These are phyloP conservation scores for Oncorhynchus nerka DNA, from an alignment of 2,113 vertebrate genomes.

Conservation along the genomic window DNA sequence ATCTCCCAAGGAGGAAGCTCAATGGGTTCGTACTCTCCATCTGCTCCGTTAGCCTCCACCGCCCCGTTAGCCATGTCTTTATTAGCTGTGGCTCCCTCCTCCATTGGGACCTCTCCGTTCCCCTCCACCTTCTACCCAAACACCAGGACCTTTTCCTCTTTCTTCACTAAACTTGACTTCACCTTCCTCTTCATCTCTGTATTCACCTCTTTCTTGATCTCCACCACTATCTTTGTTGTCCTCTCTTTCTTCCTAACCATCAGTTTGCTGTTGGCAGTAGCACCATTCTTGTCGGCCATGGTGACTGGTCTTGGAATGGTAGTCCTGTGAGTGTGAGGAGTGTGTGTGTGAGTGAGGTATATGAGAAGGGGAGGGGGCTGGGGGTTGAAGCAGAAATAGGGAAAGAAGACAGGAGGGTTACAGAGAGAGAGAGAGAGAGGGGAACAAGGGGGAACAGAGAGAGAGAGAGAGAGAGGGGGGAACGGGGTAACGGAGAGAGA, in stretches of 20 bases:
- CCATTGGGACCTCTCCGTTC: not conserved
- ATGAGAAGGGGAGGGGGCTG: not conserved
- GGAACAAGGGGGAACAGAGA: too few relatives aligned
- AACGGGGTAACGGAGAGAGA: too few relatives aligned
- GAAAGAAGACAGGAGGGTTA: too few relatives aligned
- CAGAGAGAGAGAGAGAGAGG: too few relatives aligned
- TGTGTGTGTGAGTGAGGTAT: not conserved
- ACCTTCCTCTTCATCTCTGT: not conserved
- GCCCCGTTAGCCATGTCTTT: not conserved
- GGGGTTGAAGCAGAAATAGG: not conserved
- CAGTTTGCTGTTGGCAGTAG: not conserved
- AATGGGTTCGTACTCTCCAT: conserved; percentile 60
- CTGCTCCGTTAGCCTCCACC: not conserved
- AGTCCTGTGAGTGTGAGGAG: not conserved
- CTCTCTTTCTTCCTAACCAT: conserved; percentile 34
- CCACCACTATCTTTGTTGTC: not conserved
- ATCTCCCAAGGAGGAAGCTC: conserved; percentile 91
- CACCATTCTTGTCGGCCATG: conserved; percentile 62
- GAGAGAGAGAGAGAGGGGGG: too few relatives aligned
- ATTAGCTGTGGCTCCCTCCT: conserved; percentile 3
- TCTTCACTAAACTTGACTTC: conserved; percentile 1
- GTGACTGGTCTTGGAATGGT: not conserved
- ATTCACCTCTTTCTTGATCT: conserved; percentile 12
- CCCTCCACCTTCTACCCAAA: conserved; percentile 15
- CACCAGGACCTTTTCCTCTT: not conserved